Evolutionary conservation across 2,888 invertebrate species (phyloP), one percentile per base, ranked within the genome.

Genomic region (Pollenia amentaria): DNA sequence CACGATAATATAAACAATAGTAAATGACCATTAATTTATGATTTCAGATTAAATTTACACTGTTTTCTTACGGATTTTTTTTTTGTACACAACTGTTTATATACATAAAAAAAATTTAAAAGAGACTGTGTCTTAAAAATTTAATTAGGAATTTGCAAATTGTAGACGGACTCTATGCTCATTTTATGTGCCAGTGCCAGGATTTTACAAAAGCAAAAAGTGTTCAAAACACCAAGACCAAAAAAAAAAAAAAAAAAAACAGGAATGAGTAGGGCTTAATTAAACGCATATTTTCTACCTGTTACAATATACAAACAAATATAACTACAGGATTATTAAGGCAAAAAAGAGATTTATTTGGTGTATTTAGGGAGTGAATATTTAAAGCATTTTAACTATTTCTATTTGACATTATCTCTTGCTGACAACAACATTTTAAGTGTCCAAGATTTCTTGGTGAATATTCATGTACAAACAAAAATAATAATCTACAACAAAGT

Each of bases 21-120:
- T 40, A 73, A 67, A 55, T 84, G 79, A 57, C 53, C 62, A 82
- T 53, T 75, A 67, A 69, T 75, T 82, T 82, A 75, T 16, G 67
- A 67, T 55, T 75, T 51, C 11, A 42, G 42, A 67, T 73, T 57
- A 67, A 64, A 64, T 6, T 57, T 21, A 55, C 21, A 51, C 18
- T 18, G n/a, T 14, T 78, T 60, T 38, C 57, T 46, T 38, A 53
- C 9, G 46, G 2, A 38, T 29, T 29, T 62, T 10, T 2, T 44
- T 18, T 21, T 29, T 29, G 6, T 29, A 29, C 29, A 29, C 1
- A 21, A 18, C 29, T 48, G 21, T 14, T 21, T 51, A 51, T 7
- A 16, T 10, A 48, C 11, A 38, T n/a, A 11, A 42, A 18, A 29
- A 1, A 16, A 3, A 12, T 11, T 16, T 11, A 18, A 40, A 38